Evolutionary conservation across 2,113 vertebrate species (phyloP).

Genomic region (Petromus typicus): DNA sequence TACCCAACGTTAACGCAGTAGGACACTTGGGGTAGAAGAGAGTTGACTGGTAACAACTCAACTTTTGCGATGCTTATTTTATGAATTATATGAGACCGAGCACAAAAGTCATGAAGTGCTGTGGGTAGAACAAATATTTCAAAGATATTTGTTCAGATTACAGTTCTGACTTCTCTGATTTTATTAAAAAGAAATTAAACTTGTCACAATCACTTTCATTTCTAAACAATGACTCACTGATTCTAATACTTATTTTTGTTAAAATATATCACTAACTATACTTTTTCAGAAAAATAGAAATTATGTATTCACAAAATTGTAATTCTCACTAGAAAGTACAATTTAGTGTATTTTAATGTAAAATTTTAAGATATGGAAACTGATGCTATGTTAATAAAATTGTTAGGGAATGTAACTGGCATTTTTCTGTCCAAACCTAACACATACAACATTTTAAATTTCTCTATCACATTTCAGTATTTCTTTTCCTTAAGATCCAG

Average conservation of each 20-base stretch:
- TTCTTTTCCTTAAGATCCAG: background rate
- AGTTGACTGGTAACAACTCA: background rate
- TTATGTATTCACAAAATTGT: background rate
- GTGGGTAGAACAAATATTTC: background rate
- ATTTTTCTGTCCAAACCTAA: background rate
- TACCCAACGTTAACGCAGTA: background rate
- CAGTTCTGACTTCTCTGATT: background rate
- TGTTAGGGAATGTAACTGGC: background rate
- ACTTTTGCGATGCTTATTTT: background rate
- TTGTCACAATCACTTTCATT: background rate
- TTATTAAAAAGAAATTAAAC: slow-evolving; percentile 8
- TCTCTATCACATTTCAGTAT: background rate
- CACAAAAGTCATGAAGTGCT: background rate
- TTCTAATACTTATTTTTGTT: background rate
- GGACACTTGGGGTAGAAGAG: background rate
- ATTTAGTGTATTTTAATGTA: slow-evolving; percentile 1
- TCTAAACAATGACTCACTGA: background rate
- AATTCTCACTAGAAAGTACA: background rate
- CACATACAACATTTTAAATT: background rate
- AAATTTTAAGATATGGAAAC: background rate
- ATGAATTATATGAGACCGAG: background rate
- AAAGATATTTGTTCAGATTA: background rate
- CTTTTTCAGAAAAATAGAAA: background rate
- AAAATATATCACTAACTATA: background rate
- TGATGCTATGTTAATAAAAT: background rate